Conservation (phyloP, 2,113 vertebrate genomes). For the Larimichthys polyactis region DNA sequence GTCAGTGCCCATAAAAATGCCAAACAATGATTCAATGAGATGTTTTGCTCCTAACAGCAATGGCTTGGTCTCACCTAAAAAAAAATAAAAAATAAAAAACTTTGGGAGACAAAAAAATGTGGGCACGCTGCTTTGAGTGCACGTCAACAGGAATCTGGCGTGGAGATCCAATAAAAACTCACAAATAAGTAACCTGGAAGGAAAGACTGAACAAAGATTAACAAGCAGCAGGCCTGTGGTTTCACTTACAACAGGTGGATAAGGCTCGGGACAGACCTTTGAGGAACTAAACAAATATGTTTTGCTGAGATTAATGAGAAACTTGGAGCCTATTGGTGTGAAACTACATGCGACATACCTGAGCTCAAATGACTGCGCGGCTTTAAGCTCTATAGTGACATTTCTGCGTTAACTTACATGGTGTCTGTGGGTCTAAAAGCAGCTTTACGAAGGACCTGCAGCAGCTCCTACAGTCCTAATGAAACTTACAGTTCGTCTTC, state of each 20-base stretch:
- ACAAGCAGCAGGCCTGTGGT: background rate
- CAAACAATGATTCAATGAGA: conserved; percentile 37
- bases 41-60: conserved; percentile 25
- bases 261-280: rapidly evolving
- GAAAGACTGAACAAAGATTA: conserved; percentile 28
- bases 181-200: conserved; percentile 58
- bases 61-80: background rate
- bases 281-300: background rate
- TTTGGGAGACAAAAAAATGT: background rate
- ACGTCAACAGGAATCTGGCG: background rate
- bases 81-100: background rate
- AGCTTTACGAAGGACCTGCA: background rate
- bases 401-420: background rate
- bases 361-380: conserved; percentile 1
- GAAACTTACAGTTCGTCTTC: background rate
- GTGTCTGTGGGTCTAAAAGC: background rate
- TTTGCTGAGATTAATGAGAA: background rate
- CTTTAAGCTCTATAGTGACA: background rate
- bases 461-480: background rate
- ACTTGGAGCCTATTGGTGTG: background rate
- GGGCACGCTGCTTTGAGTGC: background rate
- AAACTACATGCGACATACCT: conserved; percentile 56
- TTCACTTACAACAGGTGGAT: background rate
- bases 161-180: background rate
- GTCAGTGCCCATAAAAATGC: conserved; percentile 42